phyloP scores from a whole-genome alignment of 2,797 vertebrate species.

The Eutrigla gurnardus region DNA sequence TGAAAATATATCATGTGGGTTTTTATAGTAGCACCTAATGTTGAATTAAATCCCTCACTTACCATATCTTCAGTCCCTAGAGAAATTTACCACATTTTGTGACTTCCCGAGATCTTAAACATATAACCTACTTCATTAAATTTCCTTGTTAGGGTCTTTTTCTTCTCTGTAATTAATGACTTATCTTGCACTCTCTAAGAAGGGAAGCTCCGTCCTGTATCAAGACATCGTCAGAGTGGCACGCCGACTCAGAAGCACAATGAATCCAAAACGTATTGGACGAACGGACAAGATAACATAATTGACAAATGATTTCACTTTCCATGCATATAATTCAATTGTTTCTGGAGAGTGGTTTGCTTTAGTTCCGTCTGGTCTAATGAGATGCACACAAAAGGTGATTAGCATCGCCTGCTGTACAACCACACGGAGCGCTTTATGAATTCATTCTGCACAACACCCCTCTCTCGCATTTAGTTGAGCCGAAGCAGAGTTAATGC shows the following conservation, averaged over 20 bases:
- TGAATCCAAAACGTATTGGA: conserved; percentile 61
- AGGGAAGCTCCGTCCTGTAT: conserved; percentile 38
- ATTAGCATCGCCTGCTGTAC: conserved; percentile 70
- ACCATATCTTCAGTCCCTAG: conserved; percentile 61
- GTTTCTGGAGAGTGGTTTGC: conserved; percentile 70
- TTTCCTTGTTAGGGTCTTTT: conserved; percentile 64
- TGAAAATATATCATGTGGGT: conserved; percentile 50
- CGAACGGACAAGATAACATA: conserved; percentile 73
- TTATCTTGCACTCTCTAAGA: conserved; percentile 51
- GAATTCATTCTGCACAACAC: conserved; percentile 45
- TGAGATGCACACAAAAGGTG: conserved; percentile 71
- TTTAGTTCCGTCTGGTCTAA: conserved; percentile 70
- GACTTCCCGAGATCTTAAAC: conserved; percentile 66
- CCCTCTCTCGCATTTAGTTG: conserved; percentile 29
- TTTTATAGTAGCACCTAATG: conserved; percentile 45
- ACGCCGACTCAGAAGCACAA: conserved; percentile 48
- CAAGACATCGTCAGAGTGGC: conserved; percentile 54
- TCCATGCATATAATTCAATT: conserved; percentile 76
- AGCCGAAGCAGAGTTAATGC: conserved; percentile 32
- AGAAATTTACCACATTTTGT: conserved; percentile 70
- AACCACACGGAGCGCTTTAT: conserved; percentile 55
- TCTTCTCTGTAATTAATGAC: conserved; percentile 72
- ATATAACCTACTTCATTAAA: conserved; percentile 66
- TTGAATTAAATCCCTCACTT: conserved; percentile 61
- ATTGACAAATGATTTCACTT: conserved; percentile 78